phyloP scores from a whole-genome alignment of 2,888 invertebrate species.

The Trissolcus japonicus region DNA sequence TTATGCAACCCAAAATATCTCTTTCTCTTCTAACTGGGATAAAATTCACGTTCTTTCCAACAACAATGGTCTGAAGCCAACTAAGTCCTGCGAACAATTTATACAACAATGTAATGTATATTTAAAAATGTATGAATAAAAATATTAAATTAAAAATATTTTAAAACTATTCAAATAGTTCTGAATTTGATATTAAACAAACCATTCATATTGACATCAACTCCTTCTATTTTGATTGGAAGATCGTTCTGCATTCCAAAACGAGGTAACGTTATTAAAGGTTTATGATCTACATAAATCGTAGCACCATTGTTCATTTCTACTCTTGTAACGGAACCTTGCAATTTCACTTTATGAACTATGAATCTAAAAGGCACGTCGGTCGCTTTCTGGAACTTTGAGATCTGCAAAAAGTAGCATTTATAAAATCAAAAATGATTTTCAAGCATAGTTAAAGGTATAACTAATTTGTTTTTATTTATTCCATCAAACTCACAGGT shows the following conservation, averaged over 20 bases:
- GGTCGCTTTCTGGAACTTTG: constrained; percentile 78
- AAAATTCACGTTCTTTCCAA: constrained; percentile 77
- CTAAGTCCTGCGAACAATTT: constrained; percentile 75
- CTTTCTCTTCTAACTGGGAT: constrained; percentile 76
- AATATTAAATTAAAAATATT: background rate
- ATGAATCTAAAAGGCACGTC: constrained; percentile 80
- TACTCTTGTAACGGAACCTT: constrained; percentile 78
- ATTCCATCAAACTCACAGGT: constrained; percentile 77
- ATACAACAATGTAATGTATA: background rate
- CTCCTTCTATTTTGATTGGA: constrained; percentile 78
- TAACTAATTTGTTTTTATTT: constrained; percentile 1
- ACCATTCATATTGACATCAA: constrained; percentile 77
- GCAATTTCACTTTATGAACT: constrained; percentile 77
- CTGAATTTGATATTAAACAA: background rate
- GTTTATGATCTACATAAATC: constrained; percentile 79
- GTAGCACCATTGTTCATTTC: constrained; percentile 77
- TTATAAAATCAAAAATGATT: constrained; percentile 1
- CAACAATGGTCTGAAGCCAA: constrained; percentile 80
- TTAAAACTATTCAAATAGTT: background rate
- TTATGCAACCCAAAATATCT: constrained; percentile 76
- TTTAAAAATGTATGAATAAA: background rate
- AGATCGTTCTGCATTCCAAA: constrained; percentile 78
- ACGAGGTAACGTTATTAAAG: constrained; percentile 78
- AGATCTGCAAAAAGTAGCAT: constrained; percentile 76
- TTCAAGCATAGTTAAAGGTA: background rate